These are phyloP conservation scores for Matsumurasca onukii DNA, from an alignment of 1,140 invertebrate species.

Conservation along the genomic window DNA sequence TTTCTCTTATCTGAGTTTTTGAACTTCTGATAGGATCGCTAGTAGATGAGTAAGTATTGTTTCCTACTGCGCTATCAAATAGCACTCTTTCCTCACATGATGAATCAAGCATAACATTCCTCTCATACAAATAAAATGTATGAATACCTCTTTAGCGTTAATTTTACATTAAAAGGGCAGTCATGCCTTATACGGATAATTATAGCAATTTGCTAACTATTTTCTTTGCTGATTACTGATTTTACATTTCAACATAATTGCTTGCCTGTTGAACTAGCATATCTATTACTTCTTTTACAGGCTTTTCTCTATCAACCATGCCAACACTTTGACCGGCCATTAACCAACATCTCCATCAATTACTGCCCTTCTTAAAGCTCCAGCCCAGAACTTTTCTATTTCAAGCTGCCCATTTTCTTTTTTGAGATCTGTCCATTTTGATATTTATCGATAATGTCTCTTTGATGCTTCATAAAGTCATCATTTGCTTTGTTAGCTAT, in stretches of 20 bases:
- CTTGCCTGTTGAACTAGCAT: conserved; percentile 36
- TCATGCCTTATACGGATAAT: conserved; percentile 35
- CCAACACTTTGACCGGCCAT: conserved; percentile 36
- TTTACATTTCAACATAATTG: conserved; percentile 35
- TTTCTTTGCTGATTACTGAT: conserved; percentile 29
- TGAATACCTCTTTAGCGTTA: conserved; percentile 36
- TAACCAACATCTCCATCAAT: conserved; percentile 37
- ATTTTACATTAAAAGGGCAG: conserved; percentile 37
- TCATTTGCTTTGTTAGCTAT: conserved; percentile 29
- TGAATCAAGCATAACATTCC: conserved; percentile 31
- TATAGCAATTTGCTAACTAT: conserved; percentile 32
- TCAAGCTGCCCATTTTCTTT: conserved; percentile 35
- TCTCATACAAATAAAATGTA: conserved; percentile 34
- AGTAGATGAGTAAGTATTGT: no score
- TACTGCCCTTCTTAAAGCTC: conserved; percentile 36
- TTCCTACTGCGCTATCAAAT: no score
- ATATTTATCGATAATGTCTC: conserved; percentile 35
- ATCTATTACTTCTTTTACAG: conserved; percentile 36
- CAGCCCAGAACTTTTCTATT: conserved; percentile 37
- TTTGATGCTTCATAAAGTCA: conserved; percentile 33
- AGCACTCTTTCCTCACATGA: no score
- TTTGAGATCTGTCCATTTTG: conserved; percentile 35
- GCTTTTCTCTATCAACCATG: conserved; percentile 37
- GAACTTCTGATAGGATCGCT: no score
- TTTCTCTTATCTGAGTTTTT: no score